A percentile compares a stretch with the other conserved stretches of the same genome.
Conservation (phyloP, 2,797 vertebrate genomes). For the Glyptemys insculpta region DNA sequence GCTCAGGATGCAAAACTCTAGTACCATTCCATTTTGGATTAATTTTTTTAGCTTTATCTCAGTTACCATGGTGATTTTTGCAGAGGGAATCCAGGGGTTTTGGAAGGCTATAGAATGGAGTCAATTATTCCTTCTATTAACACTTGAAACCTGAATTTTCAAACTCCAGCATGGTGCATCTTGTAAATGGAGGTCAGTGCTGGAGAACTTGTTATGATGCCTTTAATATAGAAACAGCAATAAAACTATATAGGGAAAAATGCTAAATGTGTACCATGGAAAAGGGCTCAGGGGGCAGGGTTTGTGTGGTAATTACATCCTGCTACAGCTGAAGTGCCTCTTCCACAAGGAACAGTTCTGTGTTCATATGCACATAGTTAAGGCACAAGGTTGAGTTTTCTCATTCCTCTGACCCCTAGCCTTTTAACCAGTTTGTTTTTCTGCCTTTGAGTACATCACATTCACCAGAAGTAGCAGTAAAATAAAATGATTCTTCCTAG, state of each 20-base stretch:
- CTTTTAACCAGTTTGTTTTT: not conserved
- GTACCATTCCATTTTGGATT: not conserved
- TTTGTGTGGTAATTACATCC: constrained; percentile 11
- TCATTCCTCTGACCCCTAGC: not conserved
- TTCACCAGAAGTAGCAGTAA: not conserved
- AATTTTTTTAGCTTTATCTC: constrained; percentile 5
- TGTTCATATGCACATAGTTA: not conserved
- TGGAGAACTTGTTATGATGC: not conserved
- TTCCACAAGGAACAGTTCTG: constrained; percentile 34
- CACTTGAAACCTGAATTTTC: constrained; percentile 26
- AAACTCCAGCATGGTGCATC: constrained; percentile 11
- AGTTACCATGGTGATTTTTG: constrained; percentile 51
- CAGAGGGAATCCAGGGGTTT: constrained; percentile 34
- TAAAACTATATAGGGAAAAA: constrained; percentile 10
- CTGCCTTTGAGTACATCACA: not conserved
- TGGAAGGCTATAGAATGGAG: constrained; percentile 14
- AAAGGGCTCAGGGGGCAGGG: not conserved
- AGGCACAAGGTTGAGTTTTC: not conserved
- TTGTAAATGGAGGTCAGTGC: not conserved
- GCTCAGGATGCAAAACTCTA: constrained; percentile 21
- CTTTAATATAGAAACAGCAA: constrained; percentile 8
- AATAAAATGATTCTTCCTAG: not conserved
- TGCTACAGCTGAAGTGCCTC: constrained; percentile 4
- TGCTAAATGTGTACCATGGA: not conserved
- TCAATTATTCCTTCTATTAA: constrained; percentile 20